Evolutionary conservation across 2,113 vertebrate genomes (phyloP), one percentile per base, ranked within the genome.

Genomic region (Chunga burmeisteri): DNA sequence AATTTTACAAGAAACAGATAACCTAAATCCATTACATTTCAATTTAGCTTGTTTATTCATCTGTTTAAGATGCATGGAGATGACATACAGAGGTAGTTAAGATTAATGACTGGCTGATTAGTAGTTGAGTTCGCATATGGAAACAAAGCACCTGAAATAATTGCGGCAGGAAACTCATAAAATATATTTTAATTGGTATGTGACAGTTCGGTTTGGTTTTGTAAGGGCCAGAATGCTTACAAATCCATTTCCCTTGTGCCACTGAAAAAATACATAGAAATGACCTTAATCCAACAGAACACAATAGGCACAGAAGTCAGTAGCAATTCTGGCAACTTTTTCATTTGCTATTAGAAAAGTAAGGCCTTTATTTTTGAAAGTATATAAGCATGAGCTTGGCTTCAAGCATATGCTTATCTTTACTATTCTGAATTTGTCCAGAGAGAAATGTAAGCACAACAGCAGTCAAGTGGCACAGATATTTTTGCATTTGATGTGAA

Each of bases 91-190:
- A 90, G 71, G 65, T 94, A 92, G 93, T 94, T 94, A 94, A 94
- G 93, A 97, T 97, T 95, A 97, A 97, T 81, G 95, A 97, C 44
- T 52, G 25, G 72, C 62, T 94, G 93, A 93, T 96, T 92, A 95
- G 82, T 40, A 85, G 72, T 9, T 80, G 77, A 87, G 42, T 84
- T 86, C 1, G 0, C 68, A 80, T 90, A 91, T 94, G 92, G 96
- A 96, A 96, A 96, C 88, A 93, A 96, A 92, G 36, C 62, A 84
- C 90, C 90, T 74, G 93, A 95, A 96, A 95, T 93, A 97, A 97
- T 85, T 94, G 62, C 72, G 85, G 50, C 62, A 90, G 88, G 52
- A 97, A 96, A 75, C 70, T 71, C 40, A 50, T 86, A 65, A 74
- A 27, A 89, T 82, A 68, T 81, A 59, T 94, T 92, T 91, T 81